Evolutionary conservation across 1,140 invertebrate species (phyloP).

Genomic region (Eurosta solidaginis): DNA sequence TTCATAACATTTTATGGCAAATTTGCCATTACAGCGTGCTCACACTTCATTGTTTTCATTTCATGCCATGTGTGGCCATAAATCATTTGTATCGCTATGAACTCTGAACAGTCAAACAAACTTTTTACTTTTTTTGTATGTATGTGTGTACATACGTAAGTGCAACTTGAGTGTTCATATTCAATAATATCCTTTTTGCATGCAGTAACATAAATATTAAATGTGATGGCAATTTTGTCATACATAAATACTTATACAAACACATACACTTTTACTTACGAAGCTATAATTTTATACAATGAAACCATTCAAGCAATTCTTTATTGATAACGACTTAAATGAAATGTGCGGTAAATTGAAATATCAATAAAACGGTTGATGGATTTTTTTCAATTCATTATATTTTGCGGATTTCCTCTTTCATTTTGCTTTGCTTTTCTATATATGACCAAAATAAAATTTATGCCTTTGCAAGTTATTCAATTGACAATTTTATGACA

Average conservation of each 20-base stretch:
- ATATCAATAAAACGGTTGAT: not conserved
- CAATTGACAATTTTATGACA: constrained; percentile 12
- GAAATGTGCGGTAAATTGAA: not conserved
- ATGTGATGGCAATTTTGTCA: not conserved
- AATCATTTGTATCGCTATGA: not conserved
- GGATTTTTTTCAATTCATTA: not conserved
- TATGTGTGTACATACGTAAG: not conserved
- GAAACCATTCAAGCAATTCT: not conserved
- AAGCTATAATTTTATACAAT: too few species aligned
- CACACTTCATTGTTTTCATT: not conserved
- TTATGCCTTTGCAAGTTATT: not conserved
- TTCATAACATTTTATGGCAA: not conserved
- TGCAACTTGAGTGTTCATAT: not conserved
- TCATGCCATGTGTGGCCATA: not conserved
- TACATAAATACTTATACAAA: constrained; percentile 5
- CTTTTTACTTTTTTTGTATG: too few species aligned
- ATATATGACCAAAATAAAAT: not conserved
- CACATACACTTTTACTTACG: too few species aligned
- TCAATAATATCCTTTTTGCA: not conserved
- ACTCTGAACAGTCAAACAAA: too few species aligned
- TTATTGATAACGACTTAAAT: not conserved
- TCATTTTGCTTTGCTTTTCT: not conserved
- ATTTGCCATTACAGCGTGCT: not conserved
- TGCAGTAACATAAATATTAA: not conserved
- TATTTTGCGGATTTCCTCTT: not conserved